Percentiles rank a stretch among this genome's conserved stretches.
Conservation (phyloP, 1,140 invertebrate genomes). For the Linepithema humile region DNA sequence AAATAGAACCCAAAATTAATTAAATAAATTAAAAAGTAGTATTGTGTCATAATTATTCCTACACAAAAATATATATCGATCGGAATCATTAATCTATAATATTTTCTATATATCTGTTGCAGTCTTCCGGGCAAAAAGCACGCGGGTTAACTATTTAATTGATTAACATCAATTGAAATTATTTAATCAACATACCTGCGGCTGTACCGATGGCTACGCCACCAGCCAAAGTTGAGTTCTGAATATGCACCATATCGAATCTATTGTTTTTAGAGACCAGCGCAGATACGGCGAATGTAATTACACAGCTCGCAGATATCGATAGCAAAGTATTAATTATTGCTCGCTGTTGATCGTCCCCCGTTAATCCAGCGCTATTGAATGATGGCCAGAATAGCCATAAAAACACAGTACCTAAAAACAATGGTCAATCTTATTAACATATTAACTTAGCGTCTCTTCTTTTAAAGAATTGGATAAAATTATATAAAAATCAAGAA, state of each 20-base stretch:
- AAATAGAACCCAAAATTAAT: background rate
- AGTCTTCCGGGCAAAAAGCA: too few species aligned
- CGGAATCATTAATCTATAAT: too few species aligned
- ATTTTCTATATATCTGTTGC: too few species aligned
- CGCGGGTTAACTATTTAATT: too few species aligned
- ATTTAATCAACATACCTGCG: conserved; percentile 73
- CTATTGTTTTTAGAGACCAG: conserved; percentile 91
- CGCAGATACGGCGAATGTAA: conserved; percentile 93
- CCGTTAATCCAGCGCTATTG: conserved; percentile 92
- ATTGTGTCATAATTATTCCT: too few species aligned
- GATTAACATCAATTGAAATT: too few species aligned
- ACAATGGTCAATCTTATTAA: background rate
- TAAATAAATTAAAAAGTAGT: background rate
- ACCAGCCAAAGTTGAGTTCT: conserved; percentile 95
- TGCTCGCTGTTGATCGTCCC: conserved; percentile 92
- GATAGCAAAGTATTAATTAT: conserved; percentile 97
- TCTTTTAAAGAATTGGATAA: too few species aligned
- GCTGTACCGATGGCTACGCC: conserved; percentile 87
- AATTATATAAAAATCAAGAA: too few species aligned
- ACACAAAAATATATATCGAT: too few species aligned
- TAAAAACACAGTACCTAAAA: conserved; percentile 94
- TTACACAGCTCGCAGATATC: conserved; percentile 92
- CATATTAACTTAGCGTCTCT: background rate
- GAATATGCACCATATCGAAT: conserved; percentile 96
- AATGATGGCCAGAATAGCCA: conserved; percentile 99